Percentiles rank a stretch among this genome's conserved stretches.
These are phyloP conservation scores for Phasia obesa DNA, from an alignment of 2,888 invertebrate genomes.

Conservation along the genomic window DNA sequence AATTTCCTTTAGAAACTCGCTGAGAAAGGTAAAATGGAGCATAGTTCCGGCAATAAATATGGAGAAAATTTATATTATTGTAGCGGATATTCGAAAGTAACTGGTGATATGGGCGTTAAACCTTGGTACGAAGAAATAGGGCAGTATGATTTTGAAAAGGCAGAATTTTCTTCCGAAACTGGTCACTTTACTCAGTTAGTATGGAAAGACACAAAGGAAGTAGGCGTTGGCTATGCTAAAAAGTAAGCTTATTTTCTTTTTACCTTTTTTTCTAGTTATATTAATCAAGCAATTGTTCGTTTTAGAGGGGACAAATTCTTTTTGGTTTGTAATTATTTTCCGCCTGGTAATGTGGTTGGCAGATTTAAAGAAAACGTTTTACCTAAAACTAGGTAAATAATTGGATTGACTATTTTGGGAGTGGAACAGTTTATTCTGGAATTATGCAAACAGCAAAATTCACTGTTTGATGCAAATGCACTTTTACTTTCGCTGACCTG, in stretches of 20 bases:
- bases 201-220: slow-evolving; percentile 8
- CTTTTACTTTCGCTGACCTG: no score
- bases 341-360: slow-evolving; percentile 7
- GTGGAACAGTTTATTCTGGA: background rate
- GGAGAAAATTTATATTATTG: slow-evolving; percentile 36
- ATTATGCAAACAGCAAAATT: no score
- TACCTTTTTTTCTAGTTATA: no score
- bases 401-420: no score
- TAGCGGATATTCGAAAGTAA: background rate
- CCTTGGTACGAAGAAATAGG: slow-evolving; percentile 19
- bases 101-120: slow-evolving; percentile 31
- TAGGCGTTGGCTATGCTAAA: slow-evolving; percentile 31
- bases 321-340: slow-evolving; percentile 24
- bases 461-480: no score
- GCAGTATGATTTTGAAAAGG: background rate
- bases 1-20: background rate
- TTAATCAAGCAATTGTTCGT: background rate
- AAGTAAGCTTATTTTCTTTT: background rate
- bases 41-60: slow-evolving; percentile 3
- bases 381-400: background rate
- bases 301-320: slow-evolving; percentile 14
- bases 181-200: slow-evolving; percentile 11
- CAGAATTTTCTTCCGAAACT: background rate
- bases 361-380: slow-evolving; percentile 33
- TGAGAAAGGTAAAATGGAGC: slow-evolving; percentile 6